phyloP scores from a whole-genome alignment of 2,113 vertebrate species.

The Okapia johnstoni region DNA sequence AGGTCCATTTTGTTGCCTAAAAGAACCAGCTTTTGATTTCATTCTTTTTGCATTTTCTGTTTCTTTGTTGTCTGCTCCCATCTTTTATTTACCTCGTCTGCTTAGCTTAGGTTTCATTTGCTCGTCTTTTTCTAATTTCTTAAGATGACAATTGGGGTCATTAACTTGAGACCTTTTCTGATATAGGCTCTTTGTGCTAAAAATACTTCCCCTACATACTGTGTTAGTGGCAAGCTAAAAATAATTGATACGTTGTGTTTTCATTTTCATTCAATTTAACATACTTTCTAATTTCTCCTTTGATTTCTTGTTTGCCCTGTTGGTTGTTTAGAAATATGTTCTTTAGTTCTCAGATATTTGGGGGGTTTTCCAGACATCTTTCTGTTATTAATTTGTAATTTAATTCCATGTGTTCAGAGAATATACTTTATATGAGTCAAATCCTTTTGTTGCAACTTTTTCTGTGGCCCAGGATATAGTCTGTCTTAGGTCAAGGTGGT shows the following conservation, averaged over 20 bases:
- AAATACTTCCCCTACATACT: background rate
- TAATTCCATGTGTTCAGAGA: background rate
- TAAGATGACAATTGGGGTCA: background rate
- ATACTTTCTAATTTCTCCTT: background rate
- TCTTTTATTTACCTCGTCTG: background rate
- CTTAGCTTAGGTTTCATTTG: background rate
- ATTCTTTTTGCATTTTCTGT: background rate
- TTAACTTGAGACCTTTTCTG: background rate
- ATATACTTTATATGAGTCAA: background rate
- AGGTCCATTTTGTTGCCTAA: background rate
- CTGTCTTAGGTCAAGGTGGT: background rate
- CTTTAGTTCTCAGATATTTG: background rate
- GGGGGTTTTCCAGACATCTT: background rate
- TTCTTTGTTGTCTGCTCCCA: background rate
- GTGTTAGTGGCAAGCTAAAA: background rate
- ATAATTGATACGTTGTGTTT: background rate
- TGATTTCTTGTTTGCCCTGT: background rate
- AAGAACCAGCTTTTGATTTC: background rate
- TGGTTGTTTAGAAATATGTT: background rate
- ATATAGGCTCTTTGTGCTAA: background rate
- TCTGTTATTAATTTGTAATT: background rate
- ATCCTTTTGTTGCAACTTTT: background rate
- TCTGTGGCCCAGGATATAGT: background rate
- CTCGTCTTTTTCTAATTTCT: background rate
- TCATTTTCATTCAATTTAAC: background rate